phyloP scores from a whole-genome alignment of 2,113 vertebrate species.

The Corvus hawaiiensis region DNA sequence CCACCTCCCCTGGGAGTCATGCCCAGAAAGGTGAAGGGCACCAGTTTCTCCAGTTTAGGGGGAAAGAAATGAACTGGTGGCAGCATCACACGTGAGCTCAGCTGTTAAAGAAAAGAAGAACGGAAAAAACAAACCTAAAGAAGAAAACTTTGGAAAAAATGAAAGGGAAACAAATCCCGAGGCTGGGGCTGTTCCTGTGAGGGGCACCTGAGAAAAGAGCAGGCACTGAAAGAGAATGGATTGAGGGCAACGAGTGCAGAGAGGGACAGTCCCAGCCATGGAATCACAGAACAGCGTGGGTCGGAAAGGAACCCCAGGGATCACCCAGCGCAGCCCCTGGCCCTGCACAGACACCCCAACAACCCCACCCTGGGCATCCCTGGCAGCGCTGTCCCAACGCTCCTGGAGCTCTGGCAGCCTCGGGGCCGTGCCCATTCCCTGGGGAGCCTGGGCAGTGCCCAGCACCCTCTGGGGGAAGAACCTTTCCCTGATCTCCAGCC shows the following conservation, averaged over 20 bases:
- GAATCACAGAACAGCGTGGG: background rate
- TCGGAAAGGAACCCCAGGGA: background rate
- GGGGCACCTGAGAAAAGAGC: background rate
- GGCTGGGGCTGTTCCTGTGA: background rate
- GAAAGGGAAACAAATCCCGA: background rate
- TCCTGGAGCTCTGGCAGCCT: background rate
- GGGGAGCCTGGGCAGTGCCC: background rate
- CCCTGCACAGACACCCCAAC: background rate
- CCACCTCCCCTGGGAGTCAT: background rate
- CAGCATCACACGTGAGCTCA: background rate
- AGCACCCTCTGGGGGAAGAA: background rate
- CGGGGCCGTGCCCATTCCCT: background rate
- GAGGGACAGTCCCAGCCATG: accelerated
- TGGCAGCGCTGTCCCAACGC: background rate
- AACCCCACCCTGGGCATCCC: background rate
- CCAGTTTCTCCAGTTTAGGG: background rate
- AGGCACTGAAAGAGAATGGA: no score
- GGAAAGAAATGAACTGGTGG: background rate
- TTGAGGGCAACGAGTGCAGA: accelerated
- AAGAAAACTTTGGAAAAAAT: background rate
- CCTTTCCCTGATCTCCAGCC: accelerated
- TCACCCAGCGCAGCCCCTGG: accelerated
- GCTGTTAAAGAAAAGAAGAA: background rate
- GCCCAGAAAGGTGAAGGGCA: background rate
- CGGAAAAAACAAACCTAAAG: background rate